Conservation (phyloP, 2,113 vertebrate genomes). For the Piaya cayana region DNA sequence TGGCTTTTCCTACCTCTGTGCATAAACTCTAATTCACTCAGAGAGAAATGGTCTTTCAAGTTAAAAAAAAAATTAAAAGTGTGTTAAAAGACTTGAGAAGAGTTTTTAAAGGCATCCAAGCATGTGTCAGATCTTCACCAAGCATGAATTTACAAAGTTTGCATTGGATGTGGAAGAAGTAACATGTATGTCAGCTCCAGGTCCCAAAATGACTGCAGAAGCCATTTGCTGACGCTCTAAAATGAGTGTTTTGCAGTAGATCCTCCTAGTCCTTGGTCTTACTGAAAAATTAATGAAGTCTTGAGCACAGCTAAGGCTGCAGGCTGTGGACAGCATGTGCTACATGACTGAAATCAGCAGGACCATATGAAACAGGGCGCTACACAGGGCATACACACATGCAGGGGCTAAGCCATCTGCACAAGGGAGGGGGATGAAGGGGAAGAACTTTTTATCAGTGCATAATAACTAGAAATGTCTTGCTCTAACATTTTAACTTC, state of each 20-base stretch:
- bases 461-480: not conserved
- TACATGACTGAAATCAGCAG: not conserved
- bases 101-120: not conserved
- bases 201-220: not conserved
- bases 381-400: rapidly evolving
- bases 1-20: not conserved
- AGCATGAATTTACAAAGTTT: not conserved
- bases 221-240: not conserved
- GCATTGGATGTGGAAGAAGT: not conserved
- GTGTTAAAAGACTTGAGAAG: not conserved
- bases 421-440: not conserved
- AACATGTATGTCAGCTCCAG: not conserved
- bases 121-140: not conserved
- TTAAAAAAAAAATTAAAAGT: not conserved
- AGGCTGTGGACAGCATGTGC: not conserved
- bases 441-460: not conserved
- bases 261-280: not conserved
- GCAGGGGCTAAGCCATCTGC: rapidly evolving
- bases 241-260: not conserved
- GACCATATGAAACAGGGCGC: not conserved
- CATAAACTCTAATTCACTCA: not conserved
- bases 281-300: not conserved
- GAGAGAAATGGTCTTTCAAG: not conserved
- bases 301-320: not conserved
- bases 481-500: not conserved